Conservation (phyloP, 2,797 vertebrate species). For the Manis crassicaudata region DNA sequence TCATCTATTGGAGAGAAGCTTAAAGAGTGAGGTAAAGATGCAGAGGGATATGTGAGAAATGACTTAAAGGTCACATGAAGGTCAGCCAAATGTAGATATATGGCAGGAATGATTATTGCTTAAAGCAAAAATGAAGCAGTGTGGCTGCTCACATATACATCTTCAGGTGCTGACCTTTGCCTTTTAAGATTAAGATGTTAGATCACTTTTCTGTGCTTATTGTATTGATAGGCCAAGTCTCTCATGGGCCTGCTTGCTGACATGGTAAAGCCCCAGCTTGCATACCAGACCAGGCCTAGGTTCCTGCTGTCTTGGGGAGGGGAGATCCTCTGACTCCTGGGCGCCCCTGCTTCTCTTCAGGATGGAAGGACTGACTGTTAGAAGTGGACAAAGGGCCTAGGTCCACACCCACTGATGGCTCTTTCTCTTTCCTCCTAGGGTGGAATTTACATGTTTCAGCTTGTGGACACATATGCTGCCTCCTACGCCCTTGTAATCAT, state of each 20-base stretch:
- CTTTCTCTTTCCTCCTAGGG: constrained; percentile 85
- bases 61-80: neutral
- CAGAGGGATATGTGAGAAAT: neutral
- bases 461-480: constrained; percentile 97
- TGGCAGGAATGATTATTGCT: neutral
- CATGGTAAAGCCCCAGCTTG: neutral
- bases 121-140: neutral
- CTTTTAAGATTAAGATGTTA: neutral
- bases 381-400: neutral
- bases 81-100: neutral
- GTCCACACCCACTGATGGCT: neutral
- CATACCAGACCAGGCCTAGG: neutral
- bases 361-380: neutral
- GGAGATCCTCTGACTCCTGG: neutral
- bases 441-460: constrained; percentile 98
- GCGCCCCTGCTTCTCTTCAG: neutral
- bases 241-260: neutral
- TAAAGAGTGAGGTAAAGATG: neutral
- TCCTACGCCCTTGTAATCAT: constrained; percentile 98
- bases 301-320: neutral
- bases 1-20: neutral
- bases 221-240: neutral
- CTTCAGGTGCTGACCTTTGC: neutral
- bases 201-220: neutral
- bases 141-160: neutral